Evolutionary conservation across 2,113 vertebrate species (phyloP).

Genomic region (Gymnorhina tibicen): DNA sequence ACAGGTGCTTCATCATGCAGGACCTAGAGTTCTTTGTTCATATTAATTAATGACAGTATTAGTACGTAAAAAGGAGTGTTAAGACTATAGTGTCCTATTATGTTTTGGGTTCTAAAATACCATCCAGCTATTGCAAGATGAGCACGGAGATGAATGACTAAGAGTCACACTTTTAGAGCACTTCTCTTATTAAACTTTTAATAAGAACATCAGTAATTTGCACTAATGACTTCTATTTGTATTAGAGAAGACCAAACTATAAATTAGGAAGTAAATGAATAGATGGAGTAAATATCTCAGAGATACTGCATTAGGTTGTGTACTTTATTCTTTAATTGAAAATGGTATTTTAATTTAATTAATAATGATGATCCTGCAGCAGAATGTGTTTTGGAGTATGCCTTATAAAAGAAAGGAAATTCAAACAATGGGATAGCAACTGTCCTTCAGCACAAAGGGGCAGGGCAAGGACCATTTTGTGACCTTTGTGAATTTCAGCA

Average conservation of each 20-base stretch:
- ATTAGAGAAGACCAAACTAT: neutral
- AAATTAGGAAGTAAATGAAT: neutral
- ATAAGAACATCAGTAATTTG: slow-evolving; percentile 25
- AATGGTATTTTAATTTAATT: neutral
- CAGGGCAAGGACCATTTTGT: neutral
- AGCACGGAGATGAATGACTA: neutral
- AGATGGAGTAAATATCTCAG: neutral
- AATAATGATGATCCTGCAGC: neutral
- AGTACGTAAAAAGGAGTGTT: neutral
- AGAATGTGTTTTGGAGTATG: neutral
- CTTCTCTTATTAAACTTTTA: slow-evolving; percentile 16
- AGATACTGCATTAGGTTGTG: neutral
- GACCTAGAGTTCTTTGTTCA: neutral
- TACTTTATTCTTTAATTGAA: slow-evolving; percentile 9
- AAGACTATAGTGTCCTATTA: neutral
- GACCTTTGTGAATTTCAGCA: neutral
- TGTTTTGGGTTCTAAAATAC: neutral
- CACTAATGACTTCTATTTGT: slow-evolving; percentile 10
- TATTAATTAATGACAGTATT: neutral
- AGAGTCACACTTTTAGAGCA: neutral
- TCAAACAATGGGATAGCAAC: neutral
- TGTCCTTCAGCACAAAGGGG: neutral
- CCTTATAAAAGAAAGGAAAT: neutral
- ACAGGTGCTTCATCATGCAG: neutral
- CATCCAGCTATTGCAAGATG: neutral